Conservation (phyloP, 2,888 invertebrate genomes). For the Thelaira solivaga region DNA sequence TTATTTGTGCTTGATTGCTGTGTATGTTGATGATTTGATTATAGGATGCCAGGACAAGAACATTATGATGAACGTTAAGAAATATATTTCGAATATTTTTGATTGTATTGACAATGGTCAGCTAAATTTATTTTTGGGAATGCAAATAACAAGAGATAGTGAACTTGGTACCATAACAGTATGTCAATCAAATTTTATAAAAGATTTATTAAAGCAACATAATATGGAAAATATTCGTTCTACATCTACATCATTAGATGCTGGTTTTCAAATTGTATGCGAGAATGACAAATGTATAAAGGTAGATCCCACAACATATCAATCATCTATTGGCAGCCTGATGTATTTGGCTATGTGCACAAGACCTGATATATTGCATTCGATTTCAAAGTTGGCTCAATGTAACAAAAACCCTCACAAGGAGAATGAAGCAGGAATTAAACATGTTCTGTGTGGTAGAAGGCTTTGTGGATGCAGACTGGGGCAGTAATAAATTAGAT, state of each 20-base stretch:
- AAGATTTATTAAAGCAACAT: slow-evolving; percentile 3
- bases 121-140: not conserved
- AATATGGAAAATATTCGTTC: slow-evolving; percentile 10
- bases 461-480: slow-evolving; percentile 45
- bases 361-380: slow-evolving; percentile 38
- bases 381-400: slow-evolving; percentile 38
- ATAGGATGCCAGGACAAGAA: not conserved
- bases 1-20: slow-evolving; percentile 27
- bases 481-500: slow-evolving; percentile 30
- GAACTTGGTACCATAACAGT: slow-evolving; percentile 11
- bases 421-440: slow-evolving; percentile 41
- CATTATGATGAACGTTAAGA: not conserved
- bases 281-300: not conserved
- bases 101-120: not conserved
- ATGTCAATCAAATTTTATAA: slow-evolving; percentile 8
- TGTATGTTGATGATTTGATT: not conserved
- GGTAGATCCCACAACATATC: not conserved
- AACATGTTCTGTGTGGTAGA: slow-evolving; percentile 32
- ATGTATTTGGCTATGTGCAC: slow-evolving; percentile 40
- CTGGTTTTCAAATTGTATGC: not conserved
- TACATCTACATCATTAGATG: not conserved
- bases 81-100: not conserved
- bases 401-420: slow-evolving; percentile 41
- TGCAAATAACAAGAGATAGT: not conserved
- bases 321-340: slow-evolving; percentile 32